Conservation (phyloP, 2,797 vertebrate species). For the Merluccius polli region DNA sequence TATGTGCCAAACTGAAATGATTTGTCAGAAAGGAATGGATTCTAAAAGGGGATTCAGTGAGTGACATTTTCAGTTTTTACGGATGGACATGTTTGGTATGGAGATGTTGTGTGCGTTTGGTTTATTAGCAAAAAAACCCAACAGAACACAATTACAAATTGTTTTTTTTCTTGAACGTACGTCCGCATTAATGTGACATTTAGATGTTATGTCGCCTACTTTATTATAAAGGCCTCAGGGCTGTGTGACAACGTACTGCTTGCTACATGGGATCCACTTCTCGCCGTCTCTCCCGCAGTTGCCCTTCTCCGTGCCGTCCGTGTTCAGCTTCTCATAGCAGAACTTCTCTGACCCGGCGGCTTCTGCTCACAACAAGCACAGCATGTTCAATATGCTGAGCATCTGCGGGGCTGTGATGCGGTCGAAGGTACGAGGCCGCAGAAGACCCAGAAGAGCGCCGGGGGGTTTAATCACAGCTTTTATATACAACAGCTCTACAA, state of each 20-base stretch:
- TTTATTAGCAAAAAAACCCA: not conserved
- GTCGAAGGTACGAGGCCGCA: too few relatives aligned
- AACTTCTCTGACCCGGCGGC: conserved; percentile 92
- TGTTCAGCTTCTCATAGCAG: conserved; percentile 98
- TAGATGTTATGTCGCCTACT: too few relatives aligned
- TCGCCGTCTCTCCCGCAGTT: conserved; percentile 95
- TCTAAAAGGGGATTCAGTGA: not conserved
- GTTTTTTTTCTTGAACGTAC: not conserved
- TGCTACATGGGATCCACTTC: conserved; percentile 93
- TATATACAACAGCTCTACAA: too few relatives aligned
- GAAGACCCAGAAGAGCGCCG: too few relatives aligned
- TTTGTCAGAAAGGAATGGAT: not conserved
- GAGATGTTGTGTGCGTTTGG: not conserved
- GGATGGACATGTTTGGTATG: too few relatives aligned
- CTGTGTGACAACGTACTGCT: conserved; percentile 98
- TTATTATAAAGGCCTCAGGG: too few relatives aligned
- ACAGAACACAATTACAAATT: not conserved
- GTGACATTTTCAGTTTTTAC: not conserved
- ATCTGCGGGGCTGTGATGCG: too few relatives aligned
- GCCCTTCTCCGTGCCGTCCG: conserved; percentile 95
- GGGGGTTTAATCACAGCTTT: too few relatives aligned
- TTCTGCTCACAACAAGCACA: conserved; percentile 65
- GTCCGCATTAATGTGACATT: not conserved
- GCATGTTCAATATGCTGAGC: too few relatives aligned
- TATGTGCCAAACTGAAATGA: not conserved